These are phyloP conservation scores for Machimus atricapillus DNA, from an alignment of 2,888 invertebrate species.

Conservation along the genomic window DNA sequence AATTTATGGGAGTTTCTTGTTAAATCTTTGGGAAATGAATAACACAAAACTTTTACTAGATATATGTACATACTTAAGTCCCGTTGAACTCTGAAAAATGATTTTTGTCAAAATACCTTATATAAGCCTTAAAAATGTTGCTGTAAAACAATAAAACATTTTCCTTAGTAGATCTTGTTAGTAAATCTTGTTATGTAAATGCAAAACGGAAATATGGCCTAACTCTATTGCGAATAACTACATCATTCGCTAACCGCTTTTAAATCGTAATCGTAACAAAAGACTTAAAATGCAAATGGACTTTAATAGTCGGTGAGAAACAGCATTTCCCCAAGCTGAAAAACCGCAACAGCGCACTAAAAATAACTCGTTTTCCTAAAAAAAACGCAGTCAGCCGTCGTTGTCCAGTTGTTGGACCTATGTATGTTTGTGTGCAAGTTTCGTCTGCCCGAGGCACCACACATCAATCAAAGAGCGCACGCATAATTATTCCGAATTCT, in stretches of 20 bases:
- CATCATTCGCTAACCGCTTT: neutral
- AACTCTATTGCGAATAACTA: neutral
- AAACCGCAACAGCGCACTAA: neutral
- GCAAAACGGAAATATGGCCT: neutral
- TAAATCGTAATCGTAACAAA: neutral
- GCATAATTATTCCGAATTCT: constrained; percentile 9
- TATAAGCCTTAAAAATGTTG: no score
- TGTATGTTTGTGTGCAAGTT: neutral
- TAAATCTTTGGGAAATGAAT: no score
- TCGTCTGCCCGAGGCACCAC: neutral
- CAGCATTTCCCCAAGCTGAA: neutral
- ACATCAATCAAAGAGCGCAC: neutral
- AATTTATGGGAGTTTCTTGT: neutral
- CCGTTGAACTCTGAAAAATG: neutral
- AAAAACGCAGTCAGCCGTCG: neutral
- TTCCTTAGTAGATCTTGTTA: neutral
- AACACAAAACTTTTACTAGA: no score
- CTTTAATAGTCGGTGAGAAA: neutral
- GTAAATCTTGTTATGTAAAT: neutral
- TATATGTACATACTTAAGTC: neutral
- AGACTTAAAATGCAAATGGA: neutral
- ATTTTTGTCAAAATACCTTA: no score
- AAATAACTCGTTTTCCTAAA: neutral
- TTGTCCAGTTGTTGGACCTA: neutral
- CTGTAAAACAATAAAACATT: no score